Conservation (phyloP, 2,797 vertebrate genomes). For the Pantherophis vulpinus region DNA sequence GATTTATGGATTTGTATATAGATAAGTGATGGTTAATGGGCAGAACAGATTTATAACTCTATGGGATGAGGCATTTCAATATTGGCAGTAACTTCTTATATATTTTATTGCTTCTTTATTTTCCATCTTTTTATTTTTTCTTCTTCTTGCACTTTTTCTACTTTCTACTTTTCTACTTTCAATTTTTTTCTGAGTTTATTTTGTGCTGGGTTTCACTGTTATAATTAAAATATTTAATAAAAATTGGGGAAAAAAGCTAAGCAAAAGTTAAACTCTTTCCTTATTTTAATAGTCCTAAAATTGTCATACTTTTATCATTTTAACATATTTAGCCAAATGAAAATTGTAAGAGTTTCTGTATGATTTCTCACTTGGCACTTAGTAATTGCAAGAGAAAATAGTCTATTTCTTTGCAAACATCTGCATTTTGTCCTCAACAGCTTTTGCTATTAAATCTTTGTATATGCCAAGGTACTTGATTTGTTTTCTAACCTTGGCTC, state of each 20-base stretch:
- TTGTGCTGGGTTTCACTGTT: not conserved
- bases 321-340: not conserved
- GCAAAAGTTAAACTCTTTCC: not conserved
- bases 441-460: slow-evolving; percentile 2
- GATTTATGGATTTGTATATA: too few relatives aligned
- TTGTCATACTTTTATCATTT: not conserved
- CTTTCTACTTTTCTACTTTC: not conserved
- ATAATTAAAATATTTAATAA: not conserved
- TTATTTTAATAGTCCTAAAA: not conserved
- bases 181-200: not conserved
- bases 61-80: not conserved
- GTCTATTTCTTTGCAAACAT: not conserved
- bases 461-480: not conserved
- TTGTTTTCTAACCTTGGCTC: not conserved
- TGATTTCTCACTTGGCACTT: not conserved
- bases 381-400: not conserved
- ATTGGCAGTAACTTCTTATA: not conserved
- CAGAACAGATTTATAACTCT: too few relatives aligned
- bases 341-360: not conserved
- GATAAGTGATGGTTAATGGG: too few relatives aligned
- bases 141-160: not conserved
- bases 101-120: not conserved
- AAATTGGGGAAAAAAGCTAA: not conserved
- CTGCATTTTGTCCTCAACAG: not conserved
- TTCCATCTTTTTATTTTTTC: not conserved